phyloP scores from a whole-genome alignment of 2,888 invertebrate genomes.

The Lasioglossum figueresi region DNA sequence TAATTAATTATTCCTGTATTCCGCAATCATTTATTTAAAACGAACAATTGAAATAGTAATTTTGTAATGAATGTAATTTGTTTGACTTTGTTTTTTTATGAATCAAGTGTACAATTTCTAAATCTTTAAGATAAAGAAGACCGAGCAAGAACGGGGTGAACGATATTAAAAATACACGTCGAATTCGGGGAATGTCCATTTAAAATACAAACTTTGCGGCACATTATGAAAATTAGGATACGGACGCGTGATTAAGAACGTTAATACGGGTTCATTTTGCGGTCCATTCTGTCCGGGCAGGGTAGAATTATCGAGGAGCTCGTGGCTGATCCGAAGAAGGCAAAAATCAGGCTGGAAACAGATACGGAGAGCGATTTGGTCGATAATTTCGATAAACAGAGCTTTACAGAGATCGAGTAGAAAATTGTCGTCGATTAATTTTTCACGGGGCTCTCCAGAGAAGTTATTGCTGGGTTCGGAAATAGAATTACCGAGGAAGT shows the following conservation, averaged over 20 bases:
- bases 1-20: neutral
- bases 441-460: conserved; percentile 26
- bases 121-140: neutral
- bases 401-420: conserved; percentile 42
- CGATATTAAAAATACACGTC: neutral
- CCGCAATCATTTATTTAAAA: neutral
- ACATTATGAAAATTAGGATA: conserved; percentile 75
- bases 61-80: neutral
- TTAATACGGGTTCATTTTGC: conserved; percentile 67
- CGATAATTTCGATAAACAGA: conserved; percentile 61
- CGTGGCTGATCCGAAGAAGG: conserved; percentile 45
- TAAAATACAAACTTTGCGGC: conserved; percentile 57
- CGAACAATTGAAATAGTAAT: no score
- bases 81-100: neutral
- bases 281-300: conserved; percentile 50
- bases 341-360: conserved; percentile 36
- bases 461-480: conserved; percentile 17
- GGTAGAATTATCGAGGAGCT: conserved; percentile 63
- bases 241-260: conserved; percentile 74
- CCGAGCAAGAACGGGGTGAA: neutral
- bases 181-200: conserved; percentile 53
- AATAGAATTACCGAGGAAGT: neutral
- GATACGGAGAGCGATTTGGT: conserved; percentile 23
- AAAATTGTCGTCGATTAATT: conserved; percentile 50
- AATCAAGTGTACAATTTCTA: neutral